Evolutionary conservation across 2,888 invertebrate genomes (phyloP), one percentile per base, ranked within the genome.

Genomic region (Acrobeloides nanus): DNA sequence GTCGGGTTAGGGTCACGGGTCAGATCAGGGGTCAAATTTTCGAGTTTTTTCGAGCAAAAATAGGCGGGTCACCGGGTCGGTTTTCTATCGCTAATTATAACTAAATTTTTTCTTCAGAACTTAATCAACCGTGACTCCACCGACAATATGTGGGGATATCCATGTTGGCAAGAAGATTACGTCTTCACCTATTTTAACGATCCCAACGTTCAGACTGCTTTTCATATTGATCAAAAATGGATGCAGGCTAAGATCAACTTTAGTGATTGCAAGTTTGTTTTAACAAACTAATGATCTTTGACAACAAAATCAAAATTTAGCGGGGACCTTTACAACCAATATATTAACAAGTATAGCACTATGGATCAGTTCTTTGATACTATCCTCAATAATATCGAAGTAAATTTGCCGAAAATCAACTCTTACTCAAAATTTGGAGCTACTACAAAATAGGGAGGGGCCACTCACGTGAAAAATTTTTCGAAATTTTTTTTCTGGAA

Each of bases 161-260:
- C 64, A 31, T 69, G 69, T 40, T 63, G 66, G 58, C 64, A 68
- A 32, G 62, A 66, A 26, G 55, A 61, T 24, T 61, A 64, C 26
- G 56, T 65, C 20, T 24, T 34, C 15, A 38, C 18, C n/a, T 69
- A 64, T 42, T 39, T 63, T 46, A 71, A 69, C 31, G 27, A 35
- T n/a, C 26, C 26, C 15, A 59, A 55, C 8, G 53, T 59, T 8
- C 53, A 58, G 51, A 46, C 45, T 25, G 64, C 64, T 1, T 31
- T 60, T 23, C 46, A 65, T 44, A 60, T 64, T 29, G 56, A 56
- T 26, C 46, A 51, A 12, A 51, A 51, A 32, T 59, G 57, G 1
- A 15, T 27, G n/a, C 23, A 46, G 15, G 18, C 34, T 6, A 44
- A 25, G 3, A 12, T 5, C 18, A 12, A 33, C 12, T 64, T 64